Base-by-base conservation (phyloP, 2,888 invertebrate genomes). In the Phaonia tiefii region DNA sequence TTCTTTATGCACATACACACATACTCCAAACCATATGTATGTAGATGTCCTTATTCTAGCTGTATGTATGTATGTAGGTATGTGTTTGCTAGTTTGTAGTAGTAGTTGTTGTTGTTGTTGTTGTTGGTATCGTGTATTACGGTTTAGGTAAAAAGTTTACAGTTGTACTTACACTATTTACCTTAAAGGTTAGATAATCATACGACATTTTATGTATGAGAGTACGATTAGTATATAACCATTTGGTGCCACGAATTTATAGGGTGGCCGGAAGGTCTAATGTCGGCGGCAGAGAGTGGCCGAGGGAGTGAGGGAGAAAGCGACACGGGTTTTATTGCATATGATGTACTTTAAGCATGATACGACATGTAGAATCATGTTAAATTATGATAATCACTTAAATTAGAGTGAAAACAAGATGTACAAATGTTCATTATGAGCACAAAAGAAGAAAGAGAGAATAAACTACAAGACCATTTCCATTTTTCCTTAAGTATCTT, bases 361-460 rank as follows among this genome's bases (percentile, higher is more conserved):
- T 42, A 63, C 39, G 46, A 56, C 72, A 75, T 72, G 69, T 74
- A 58, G 72, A 72, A 75, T 78, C 78, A 80, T 79, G 79, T 80
- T 80, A 80, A 80, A 80, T 82, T 80, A 84, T 80, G 82, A 83
- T 83, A 84, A 84, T 84, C 82, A 83, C 80, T 82, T 80, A 83
- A 83, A 83, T 80, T 80, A 83, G 72, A 83, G 78, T 82, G 81
- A 80, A 79, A 83, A 83, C 78, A 82, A 80, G 78, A 83, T 83
- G 77, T 75, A 67, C 71, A 79, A 80, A 74, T 76, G 66, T 78
- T 78, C 46, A 70, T 15, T n/a, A 4, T 26, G 7, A n/a, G 13
- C 25, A 22, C 10, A 44, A n/a, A 25, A 17, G 60, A 39, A n/a
- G 46, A 15, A 66, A 13, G 49, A 46, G 49, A n/a, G n/a, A n/a